Conservation (phyloP, 2,113 vertebrate genomes). For the Trematomus loennbergii region DNA sequence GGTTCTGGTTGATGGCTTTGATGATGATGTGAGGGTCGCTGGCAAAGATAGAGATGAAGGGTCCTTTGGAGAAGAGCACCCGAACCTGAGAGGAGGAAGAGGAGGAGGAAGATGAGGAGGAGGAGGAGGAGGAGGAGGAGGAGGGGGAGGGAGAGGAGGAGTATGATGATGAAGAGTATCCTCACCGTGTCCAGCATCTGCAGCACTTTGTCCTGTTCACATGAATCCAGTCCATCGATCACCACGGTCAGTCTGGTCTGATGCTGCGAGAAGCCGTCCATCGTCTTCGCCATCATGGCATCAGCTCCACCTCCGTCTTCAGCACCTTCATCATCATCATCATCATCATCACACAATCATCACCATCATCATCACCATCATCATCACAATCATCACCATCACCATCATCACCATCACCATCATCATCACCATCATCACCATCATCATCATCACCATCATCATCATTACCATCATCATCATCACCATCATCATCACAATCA, state of each 20-base stretch:
- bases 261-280: conserved; percentile 97
- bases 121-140: background rate
- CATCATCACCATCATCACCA: no score
- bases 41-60: conserved; percentile 97
- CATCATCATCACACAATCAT: no score
- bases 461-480: no score
- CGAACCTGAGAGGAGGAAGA: conserved; percentile 85
- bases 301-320: conserved; percentile 96
- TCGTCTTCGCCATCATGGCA: conserved; percentile 97
- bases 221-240: conserved; percentile 96
- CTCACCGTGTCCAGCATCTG: conserved; percentile 98
- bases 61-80: conserved; percentile 95
- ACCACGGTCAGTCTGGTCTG: conserved; percentile 96
- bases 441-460: no score
- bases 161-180: background rate
- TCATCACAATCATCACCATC: no score
- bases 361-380: no score
- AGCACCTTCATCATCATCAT: conserved; percentile 86
- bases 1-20: conserved; percentile 98
- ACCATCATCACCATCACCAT: no score
- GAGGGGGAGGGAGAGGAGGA: background rate
- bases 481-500: no score
- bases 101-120: background rate
- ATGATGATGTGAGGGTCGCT: conserved; percentile 99
- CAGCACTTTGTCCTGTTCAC: conserved; percentile 98